Conservation (phyloP, 2,888 invertebrate species). For the Rhorus exstirpatorius region DNA sequence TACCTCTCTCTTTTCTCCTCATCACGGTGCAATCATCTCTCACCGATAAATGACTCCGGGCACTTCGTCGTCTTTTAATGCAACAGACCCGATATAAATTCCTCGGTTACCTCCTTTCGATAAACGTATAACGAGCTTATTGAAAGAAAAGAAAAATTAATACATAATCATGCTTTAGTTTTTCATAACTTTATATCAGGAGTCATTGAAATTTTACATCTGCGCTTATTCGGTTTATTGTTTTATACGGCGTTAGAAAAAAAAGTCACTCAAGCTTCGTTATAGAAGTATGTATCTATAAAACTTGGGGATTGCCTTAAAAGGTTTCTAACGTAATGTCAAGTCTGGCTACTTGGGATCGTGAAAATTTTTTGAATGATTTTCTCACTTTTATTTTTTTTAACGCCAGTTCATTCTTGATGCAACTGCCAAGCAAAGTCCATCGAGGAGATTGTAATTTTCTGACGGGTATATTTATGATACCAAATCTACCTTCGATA, state of each 20-base stretch:
- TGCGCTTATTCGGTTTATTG: too few species aligned
- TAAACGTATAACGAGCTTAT: slow-evolving; percentile 5
- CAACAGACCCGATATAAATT: slow-evolving; percentile 20
- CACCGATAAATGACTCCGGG: slow-evolving; percentile 81
- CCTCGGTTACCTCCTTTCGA: not conserved
- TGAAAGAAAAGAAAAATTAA: not conserved
- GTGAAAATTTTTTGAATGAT: too few species aligned
- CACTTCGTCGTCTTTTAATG: slow-evolving; percentile 68
- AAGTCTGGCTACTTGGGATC: not conserved
- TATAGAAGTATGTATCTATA: not conserved
- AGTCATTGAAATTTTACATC: too few species aligned
- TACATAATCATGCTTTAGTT: too few species aligned
- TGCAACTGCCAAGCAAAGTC: not conserved
- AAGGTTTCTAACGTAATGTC: not conserved
- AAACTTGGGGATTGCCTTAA: not conserved
- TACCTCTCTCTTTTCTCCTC: slow-evolving; percentile 60
- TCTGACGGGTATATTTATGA: not conserved
- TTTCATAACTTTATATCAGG: too few species aligned
- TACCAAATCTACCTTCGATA: too few species aligned
- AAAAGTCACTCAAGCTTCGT: not conserved
- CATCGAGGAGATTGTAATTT: not conserved
- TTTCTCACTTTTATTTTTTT: not conserved
- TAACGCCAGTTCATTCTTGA: not conserved
- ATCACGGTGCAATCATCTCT: slow-evolving; percentile 41
- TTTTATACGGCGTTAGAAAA: too few species aligned